Conservation (phyloP, 2,888 invertebrate genomes). For the Branchellion lobata region DNA sequence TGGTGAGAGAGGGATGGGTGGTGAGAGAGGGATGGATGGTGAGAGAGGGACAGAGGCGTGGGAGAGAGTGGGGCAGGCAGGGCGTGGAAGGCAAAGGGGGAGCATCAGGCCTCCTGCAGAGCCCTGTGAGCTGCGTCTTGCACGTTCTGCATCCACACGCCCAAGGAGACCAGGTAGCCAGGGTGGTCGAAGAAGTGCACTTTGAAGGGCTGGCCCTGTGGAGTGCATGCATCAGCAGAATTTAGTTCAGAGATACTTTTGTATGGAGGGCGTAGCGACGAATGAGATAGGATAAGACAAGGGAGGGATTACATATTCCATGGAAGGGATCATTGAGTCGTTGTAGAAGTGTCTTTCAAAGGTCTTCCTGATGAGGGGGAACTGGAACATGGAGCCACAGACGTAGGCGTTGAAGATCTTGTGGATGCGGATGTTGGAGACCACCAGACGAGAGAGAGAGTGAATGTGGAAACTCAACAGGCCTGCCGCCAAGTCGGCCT, state of each 20-base stretch:
- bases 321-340: neutral
- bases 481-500: slow-evolving; percentile 32
- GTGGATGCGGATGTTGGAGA: neutral
- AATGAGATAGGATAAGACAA: too few relatives aligned
- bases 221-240: neutral
- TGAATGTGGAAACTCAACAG: neutral
- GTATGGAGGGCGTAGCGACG: too few relatives aligned
- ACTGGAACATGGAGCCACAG: slow-evolving; percentile 24
- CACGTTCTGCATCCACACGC: slow-evolving; percentile 14
- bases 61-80: too few relatives aligned
- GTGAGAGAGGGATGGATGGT: too few relatives aligned
- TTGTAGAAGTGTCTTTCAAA: slow-evolving; percentile 2
- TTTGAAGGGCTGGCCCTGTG: neutral
- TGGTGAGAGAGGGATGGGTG: too few relatives aligned
- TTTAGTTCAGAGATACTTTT: too few relatives aligned
- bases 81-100: too few relatives aligned
- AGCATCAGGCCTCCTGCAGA: too few relatives aligned
- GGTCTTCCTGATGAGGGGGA: neutral
- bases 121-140: too few relatives aligned
- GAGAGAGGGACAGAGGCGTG: too few relatives aligned
- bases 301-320: neutral
- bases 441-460: neutral
- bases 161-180: slow-evolving; percentile 24
- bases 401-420: slow-evolving; percentile 4
- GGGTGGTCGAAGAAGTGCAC: slow-evolving; percentile 23